Evolutionary conservation across 1,140 invertebrate species (phyloP), one percentile per base, ranked within the genome.

Genomic region (Maniola jurtina): DNA sequence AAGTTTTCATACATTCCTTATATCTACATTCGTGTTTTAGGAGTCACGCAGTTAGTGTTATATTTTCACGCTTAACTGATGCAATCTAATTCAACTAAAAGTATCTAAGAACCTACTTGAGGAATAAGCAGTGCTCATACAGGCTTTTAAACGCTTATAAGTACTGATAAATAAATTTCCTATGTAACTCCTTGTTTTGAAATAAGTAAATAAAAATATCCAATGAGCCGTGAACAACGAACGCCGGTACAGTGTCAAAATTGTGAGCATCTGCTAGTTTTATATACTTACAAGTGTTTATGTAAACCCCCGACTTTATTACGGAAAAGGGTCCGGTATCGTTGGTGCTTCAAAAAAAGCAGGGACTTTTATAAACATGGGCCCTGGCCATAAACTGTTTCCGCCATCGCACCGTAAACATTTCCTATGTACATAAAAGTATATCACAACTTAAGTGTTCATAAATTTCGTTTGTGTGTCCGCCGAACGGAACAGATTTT

Each of bases 281-380:
- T 14, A 52, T 25, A 34, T 13, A 25, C 15, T 34, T 55, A 55
- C 52, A 34, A 55, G 16, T 55, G 16, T 55, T 55, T 55, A 55
- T 55, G 52, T 55, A 34, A 34, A 55, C 52, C 52, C 15, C 52
- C 8, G 52, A 55, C 25, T 55, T 55, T 55, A 55, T 55, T 55
- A 11, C 52, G 52, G 52, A 55, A 55, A 55, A 55, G 13, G 52
- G 52, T 55, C 25, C 33, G 52, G 16, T 52, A 52, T 52, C 48
- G 48, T 52, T 6, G 48, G 48, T 55, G 6, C 52, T 55, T 55
- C 11, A 35, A 34, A 55, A 54, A 54, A 55, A 55, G 52, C 25
- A 34, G 52, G 52, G 52, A 55, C 52, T 55, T 55, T 55, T 55
- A 55, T 55, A 55, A 55, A 55, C 52, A 55, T 55, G 52, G 7